Percentiles rank a stretch among this genome's conserved stretches.
phyloP scores from a whole-genome alignment of 2,888 invertebrate species.

The Apomyelois bistriatella region DNA sequence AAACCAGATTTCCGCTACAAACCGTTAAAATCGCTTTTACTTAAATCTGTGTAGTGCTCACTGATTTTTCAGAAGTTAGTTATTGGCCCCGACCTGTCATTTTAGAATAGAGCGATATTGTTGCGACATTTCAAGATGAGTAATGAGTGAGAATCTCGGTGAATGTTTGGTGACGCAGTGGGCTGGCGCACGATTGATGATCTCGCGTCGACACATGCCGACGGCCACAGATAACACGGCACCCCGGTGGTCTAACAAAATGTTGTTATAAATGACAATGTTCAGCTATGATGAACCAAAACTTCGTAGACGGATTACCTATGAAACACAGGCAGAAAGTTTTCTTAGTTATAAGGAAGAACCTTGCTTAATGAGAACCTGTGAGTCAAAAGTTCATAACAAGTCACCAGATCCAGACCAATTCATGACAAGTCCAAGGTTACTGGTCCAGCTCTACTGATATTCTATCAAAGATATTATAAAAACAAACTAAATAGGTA shows the following conservation, averaged over 20 bases:
- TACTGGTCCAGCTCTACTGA: no score
- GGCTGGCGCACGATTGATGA: constrained; percentile 55
- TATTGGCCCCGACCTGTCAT: not conserved
- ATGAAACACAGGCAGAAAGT: not conserved
- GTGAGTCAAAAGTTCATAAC: no score
- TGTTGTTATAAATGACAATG: constrained; percentile 14
- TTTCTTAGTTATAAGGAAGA: no score
- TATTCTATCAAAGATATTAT: no score
- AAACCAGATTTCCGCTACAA: not conserved
- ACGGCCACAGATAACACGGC: constrained; percentile 34
- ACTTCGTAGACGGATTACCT: not conserved
- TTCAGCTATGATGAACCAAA: not conserved
- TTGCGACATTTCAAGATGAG: constrained; percentile 21
- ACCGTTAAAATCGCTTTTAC: not conserved
- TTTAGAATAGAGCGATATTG: constrained; percentile 24
- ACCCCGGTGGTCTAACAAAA: constrained; percentile 15
- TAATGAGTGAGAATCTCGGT: constrained; percentile 1
- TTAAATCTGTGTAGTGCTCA: not conserved
- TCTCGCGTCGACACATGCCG: constrained; percentile 36
- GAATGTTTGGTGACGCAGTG: constrained; percentile 13
- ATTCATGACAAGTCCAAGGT: no score
- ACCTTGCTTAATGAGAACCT: no score
- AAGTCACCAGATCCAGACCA: no score
- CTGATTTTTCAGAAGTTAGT: not conserved
- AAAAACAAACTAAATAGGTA: no score